Evolutionary conservation across 2,113 vertebrate species (phyloP).

Genomic region (Albula glossodonta): DNA sequence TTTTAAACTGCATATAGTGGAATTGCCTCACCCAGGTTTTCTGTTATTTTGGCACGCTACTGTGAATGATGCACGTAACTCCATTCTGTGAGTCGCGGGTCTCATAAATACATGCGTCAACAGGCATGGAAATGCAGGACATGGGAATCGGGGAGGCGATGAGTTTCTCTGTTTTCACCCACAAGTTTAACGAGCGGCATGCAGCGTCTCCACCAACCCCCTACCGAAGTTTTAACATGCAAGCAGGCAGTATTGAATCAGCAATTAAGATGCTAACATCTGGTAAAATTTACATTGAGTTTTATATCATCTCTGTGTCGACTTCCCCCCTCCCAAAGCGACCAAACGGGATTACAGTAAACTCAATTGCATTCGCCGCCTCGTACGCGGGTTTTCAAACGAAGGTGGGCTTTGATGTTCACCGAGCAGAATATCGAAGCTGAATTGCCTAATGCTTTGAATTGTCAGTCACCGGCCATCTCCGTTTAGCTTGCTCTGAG

Average conservation of each 20-base stretch:
- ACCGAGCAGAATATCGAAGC: constrained; percentile 22
- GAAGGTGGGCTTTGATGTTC: constrained; percentile 30
- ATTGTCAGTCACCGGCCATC: constrained; percentile 16
- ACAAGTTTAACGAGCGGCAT: neutral
- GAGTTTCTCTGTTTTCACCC: neutral
- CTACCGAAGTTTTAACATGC: neutral
- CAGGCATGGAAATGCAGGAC: neutral
- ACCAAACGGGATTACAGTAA: neutral
- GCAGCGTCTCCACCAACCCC: neutral
- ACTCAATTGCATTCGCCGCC: constrained; percentile 13
- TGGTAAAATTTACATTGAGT: neutral
- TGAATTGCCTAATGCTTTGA: constrained; percentile 31
- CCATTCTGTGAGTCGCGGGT: neutral
- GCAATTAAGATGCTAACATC: constrained; percentile 13
- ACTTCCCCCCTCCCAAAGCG: neutral
- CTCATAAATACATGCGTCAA: neutral
- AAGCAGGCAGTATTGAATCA: neutral
- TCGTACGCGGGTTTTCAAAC: neutral
- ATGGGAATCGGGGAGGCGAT: neutral
- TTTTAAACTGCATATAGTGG: too few relatives aligned
- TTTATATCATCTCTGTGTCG: neutral
- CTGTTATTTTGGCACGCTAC: neutral
- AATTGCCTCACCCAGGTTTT: neutral
- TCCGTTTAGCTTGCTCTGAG: constrained; percentile 16
- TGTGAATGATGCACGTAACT: neutral